Base-by-base conservation (phyloP, 2,888 invertebrate species). In the Resseliella maxima region DNA sequence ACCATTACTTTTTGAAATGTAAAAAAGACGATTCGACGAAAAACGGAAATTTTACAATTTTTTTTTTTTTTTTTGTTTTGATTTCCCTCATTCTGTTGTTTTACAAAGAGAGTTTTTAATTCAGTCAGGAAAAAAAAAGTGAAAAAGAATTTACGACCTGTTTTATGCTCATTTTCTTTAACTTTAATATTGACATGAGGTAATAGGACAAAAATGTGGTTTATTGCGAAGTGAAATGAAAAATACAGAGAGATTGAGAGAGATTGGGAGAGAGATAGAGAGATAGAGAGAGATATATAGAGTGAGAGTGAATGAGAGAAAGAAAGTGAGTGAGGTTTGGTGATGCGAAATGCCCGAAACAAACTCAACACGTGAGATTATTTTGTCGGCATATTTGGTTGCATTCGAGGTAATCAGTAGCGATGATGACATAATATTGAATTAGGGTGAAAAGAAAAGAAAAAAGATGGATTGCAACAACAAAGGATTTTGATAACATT, bases 391-490 rank as follows among this genome's bases (percentile, higher is more conserved):
- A 35, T 31, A n/a, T 31, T 72, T 0, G 5, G 5, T 31, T 10
- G 31, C 31, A 35, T 24, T 3, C 24, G 18, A 31, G 72, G 72
- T 72, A 72, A 72, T 72, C 72, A 72, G 72, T 72, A 72, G 72
- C 72, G 72, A 72, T 72, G 72, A 72, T 72, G 72, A 72, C 72
- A 72, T 72, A 72, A 72, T 72, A 72, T 72, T 72, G 72, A 72
- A 72, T 72, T 72, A 72, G 72, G 72, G 15, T 72, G 72, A 18
- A 35, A 15, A 31, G n/a, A n/a, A n/a, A n/a, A n/a, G 2, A 18
- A 6, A 50, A 21, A 21, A 59, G 24, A 59, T 24, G n/a, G 24
- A 24, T 1, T 2, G 31, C 72, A 31, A 12, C 72, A 72, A 72
- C 72, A 72, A 72, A 72, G 72, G 72, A 31, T 72, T 50, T 72